phyloP scores from a whole-genome alignment of 2,797 vertebrate genomes.

The Sebastiscus tertius region DNA sequence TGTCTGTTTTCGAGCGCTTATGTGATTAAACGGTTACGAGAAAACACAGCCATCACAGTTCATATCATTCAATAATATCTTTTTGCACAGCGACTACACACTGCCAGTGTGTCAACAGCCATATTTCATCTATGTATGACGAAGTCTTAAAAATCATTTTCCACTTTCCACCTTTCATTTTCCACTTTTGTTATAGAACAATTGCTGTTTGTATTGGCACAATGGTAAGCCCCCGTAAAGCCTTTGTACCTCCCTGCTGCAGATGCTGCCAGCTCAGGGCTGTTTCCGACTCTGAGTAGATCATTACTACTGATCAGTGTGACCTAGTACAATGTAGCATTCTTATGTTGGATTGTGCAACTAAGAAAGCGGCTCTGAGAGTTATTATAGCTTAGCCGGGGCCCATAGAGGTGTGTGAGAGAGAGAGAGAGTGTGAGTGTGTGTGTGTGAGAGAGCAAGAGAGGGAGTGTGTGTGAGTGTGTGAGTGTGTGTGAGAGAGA shows the following conservation, averaged over 20 bases:
- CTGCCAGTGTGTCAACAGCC: neutral
- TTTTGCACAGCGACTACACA: neutral
- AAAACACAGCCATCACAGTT: conserved; percentile 25
- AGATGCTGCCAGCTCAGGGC: conserved; percentile 56
- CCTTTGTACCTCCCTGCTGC: conserved; percentile 39
- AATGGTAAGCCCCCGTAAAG: conserved; percentile 5
- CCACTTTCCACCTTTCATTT: neutral
- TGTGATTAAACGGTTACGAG: conserved; percentile 41
- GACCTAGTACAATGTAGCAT: conserved; percentile 65
- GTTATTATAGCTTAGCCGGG: conserved; percentile 74
- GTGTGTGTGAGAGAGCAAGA: neutral
- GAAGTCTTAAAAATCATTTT: neutral
- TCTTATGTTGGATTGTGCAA: conserved; percentile 70
- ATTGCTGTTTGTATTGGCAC: conserved; percentile 47
- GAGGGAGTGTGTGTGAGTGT: neutral
- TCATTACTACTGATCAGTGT: conserved; percentile 68
- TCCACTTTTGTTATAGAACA: conserved; percentile 19
- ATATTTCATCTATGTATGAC: conserved; percentile 11
- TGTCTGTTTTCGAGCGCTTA: conserved; percentile 38
- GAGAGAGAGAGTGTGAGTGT: neutral
- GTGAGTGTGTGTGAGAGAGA: neutral
- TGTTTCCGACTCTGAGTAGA: conserved; percentile 58
- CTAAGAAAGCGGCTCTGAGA: conserved; percentile 67
- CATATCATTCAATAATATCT: conserved; percentile 1
- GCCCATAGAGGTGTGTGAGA: conserved; percentile 31